Evolutionary conservation across 1,140 invertebrate species (phyloP), one percentile per base, ranked within the genome.

Genomic region (Araneus ventricosus): DNA sequence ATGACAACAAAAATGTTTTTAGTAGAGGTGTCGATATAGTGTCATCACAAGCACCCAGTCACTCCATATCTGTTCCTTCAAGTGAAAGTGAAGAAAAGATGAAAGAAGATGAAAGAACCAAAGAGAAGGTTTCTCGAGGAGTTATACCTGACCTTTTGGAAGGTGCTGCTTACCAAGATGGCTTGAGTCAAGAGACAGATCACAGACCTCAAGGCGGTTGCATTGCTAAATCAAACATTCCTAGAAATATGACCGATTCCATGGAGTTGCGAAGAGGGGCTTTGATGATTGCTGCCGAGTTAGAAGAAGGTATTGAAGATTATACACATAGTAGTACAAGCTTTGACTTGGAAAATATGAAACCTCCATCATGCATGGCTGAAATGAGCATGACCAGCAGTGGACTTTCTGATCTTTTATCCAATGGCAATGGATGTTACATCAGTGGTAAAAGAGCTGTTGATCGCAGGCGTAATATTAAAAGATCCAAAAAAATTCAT

Each of bases 271-370:
- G 96, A 92, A 96, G 96, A 20, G 96, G 97, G 94, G 95, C 95
- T 27, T 93, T 94, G 70, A 94, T 94, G 17, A 90, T 95, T 57
- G 93, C 94, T 52, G 95, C 90, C 8, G 94, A 90, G 45, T 41
- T 88, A 22, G 94, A 90, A 88, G 92, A 94, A 30, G 67, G 75
- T 7, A 41, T 88, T 37, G 94, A 94, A 79, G 94, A 94, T 57
- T 88, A 61, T 34, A 94, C 94, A 6, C 96, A 96, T 94, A 97
- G 96, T 94, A 96, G 96, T 27, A 96, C 94, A 92, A 95, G 80
- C 94, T 96, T 37, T 94, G 97, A 98, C 95, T 95, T 98, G 59
- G 97, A 98, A 84, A 96, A 97, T 82, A 96, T 98, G 3, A 97
- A 97, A 94, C 98, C 98, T 1, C 98, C 98, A 0, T 98, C 98